Conservation (phyloP, 2,113 vertebrate genomes). For the Amblyopsis rosae region DNA sequence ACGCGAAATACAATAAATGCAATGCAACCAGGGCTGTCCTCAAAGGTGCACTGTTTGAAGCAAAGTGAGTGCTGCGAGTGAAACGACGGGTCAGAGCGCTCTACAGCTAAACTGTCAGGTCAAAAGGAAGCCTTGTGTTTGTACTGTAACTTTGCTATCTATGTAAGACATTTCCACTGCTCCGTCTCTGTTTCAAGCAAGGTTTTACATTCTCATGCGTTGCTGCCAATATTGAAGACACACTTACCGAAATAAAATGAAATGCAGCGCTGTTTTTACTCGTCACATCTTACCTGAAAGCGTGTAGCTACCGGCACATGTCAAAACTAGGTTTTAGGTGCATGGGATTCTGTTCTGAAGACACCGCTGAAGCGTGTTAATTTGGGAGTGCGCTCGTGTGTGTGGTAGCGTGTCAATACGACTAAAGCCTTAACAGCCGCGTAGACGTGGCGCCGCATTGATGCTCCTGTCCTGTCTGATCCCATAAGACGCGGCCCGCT, state of each 20-base stretch:
- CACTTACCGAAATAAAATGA: not conserved
- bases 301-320: not conserved
- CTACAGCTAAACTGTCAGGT: too few relatives aligned
- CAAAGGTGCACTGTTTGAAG: not conserved
- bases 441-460: constrained; percentile 48
- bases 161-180: not conserved
- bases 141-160: not conserved
- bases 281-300: not conserved
- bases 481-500: constrained; percentile 61
- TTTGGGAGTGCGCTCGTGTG: not conserved
- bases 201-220: not conserved
- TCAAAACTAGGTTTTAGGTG: not conserved
- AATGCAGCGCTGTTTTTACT: not conserved
- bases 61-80: too few relatives aligned
- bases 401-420: constrained; percentile 46
- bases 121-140: too few relatives aligned
- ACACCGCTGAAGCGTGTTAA: not conserved
- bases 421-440: constrained; percentile 56
- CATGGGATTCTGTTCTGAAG: not conserved
- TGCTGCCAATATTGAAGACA: not conserved
- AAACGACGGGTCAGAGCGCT: too few relatives aligned
- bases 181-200: not conserved
- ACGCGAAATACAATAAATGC: not conserved
- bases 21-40: not conserved
- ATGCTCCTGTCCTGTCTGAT: constrained; percentile 59